Base-by-base conservation (phyloP, 1,140 invertebrate species). In the Calliphora vicina region DNA sequence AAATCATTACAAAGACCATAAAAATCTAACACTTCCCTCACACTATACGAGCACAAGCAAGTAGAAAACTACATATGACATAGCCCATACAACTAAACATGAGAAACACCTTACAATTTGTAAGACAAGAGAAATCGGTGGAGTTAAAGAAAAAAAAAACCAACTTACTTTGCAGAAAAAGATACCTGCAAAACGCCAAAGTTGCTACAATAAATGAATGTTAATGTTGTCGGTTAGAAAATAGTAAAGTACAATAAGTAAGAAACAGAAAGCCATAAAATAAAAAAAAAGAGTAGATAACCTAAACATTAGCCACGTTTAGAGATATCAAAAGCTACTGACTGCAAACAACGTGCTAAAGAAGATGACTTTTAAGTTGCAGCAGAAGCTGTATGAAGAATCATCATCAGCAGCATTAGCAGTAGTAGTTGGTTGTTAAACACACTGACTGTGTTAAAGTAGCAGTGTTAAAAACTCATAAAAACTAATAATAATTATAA, bases 401-500 rank as follows among this genome's bases (percentile, higher is more conserved):
- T 8, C 13, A n/a, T 3, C 1, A 35, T 1, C 13, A 67, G 73
- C 29, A 8, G 26, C 29, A 76, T 2, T 35, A 76, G 27, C 4
- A 76, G 12, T 20, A 76, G n/a, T 8, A 43, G 9, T 23, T 10
- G n/a, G 27, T 13, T 29, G 42, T 78, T 43, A 78, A 43, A 78
- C 74, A 43, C 13, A 78, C n/a, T 78, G 17, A 78, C 74, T 35
- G 5, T 23, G n/a, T n/a, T n/a, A n/a, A n/a, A 27, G 35, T 20
- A 43, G 23, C 42, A 78, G 17, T 43, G 74, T 78, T 78, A 78
- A 78, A 43, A 78, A 78, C 42, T 78, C 74, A 78, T 78, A 78
- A 78, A 76, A 78, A 10, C 23, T 78, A 78, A 78, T 78, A 78
- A 78, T 78, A 78, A 78, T 78, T 78, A 78, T 78, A 78, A 78